A percentile compares a stretch with the other conserved stretches of the same genome.
Evolutionary conservation across 2,888 invertebrate genomes (phyloP).

Genomic region (Hemicrepidius hirtus): DNA sequence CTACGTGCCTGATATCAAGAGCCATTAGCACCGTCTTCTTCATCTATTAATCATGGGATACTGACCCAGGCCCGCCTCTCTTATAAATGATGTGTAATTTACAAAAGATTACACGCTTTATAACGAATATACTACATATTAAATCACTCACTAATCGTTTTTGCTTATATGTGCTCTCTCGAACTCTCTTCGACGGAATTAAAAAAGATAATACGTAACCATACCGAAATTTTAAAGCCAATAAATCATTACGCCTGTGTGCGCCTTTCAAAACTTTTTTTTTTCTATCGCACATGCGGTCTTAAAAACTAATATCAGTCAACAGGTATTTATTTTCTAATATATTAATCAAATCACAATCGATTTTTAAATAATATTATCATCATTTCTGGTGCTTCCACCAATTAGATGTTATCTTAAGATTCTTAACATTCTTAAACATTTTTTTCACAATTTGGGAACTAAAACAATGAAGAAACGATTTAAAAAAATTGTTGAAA

Average conservation of each 20-base stretch:
- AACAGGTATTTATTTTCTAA: constrained; percentile 13
- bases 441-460: too few relatives aligned
- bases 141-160: constrained; percentile 68
- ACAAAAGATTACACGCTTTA: constrained; percentile 70
- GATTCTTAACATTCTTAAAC: too few relatives aligned
- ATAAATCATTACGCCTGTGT: constrained; percentile 25
- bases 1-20: too few relatives aligned
- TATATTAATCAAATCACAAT: constrained; percentile 10
- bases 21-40: constrained; percentile 69
- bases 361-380: too few relatives aligned
- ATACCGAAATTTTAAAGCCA: constrained; percentile 21
- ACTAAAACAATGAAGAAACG: too few relatives aligned
- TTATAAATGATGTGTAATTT: constrained; percentile 71
- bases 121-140: constrained; percentile 68
- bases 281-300: not conserved
- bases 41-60: constrained; percentile 69
- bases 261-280: constrained; percentile 9
- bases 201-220: constrained; percentile 36
- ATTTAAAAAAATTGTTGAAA: too few relatives aligned
- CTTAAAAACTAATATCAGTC: constrained; percentile 9
- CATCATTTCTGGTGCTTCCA: too few relatives aligned
- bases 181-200: constrained; percentile 12
- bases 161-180: constrained; percentile 40
- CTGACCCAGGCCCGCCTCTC: constrained; percentile 65
- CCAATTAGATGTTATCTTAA: too few relatives aligned